A percentile compares a stretch with the other conserved stretches of the same genome.
phyloP scores from a whole-genome alignment of 1,140 invertebrate species.

The Acromyrmex echinatior region DNA sequence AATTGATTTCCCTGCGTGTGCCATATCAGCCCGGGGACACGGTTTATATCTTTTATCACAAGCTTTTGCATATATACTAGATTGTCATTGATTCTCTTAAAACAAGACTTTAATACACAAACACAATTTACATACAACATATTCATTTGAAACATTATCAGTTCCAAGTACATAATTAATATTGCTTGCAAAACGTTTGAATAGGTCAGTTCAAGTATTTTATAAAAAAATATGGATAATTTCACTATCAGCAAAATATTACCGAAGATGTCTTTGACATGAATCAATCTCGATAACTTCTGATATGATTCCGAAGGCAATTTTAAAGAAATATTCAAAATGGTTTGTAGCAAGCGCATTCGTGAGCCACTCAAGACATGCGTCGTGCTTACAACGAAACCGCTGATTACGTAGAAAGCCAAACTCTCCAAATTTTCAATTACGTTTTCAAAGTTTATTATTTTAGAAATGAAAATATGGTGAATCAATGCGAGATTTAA shows the following conservation, averaged over 20 bases:
- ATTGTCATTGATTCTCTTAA: neutral
- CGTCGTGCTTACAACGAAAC: neutral
- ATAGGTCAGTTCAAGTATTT: neutral
- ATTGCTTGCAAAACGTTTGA: neutral
- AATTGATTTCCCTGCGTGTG: slow-evolving; percentile 76
- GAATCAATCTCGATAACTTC: neutral
- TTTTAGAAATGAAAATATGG: slow-evolving; percentile 47
- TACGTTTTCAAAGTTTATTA: neutral
- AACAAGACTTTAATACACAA: slow-evolving; percentile 9
- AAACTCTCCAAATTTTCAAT: neutral
- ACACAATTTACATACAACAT: slow-evolving; percentile 78
- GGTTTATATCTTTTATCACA: slow-evolving; percentile 57
- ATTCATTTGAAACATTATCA: slow-evolving; percentile 74
- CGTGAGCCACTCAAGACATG: neutral
- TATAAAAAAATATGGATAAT: neutral
- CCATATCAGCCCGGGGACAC: slow-evolving; percentile 71
- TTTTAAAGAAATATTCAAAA: neutral
- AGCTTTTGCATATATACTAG: neutral
- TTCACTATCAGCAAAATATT: neutral
- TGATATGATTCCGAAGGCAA: neutral
- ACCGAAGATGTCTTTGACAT: neutral
- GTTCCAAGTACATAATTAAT: slow-evolving; percentile 63
- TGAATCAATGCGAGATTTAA: slow-evolving; percentile 43
- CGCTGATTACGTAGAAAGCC: neutral
- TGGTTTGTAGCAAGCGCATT: neutral